Evolutionary conservation across 2,888 invertebrate genomes (phyloP).

Genomic region (Protophormia terraenovae): DNA sequence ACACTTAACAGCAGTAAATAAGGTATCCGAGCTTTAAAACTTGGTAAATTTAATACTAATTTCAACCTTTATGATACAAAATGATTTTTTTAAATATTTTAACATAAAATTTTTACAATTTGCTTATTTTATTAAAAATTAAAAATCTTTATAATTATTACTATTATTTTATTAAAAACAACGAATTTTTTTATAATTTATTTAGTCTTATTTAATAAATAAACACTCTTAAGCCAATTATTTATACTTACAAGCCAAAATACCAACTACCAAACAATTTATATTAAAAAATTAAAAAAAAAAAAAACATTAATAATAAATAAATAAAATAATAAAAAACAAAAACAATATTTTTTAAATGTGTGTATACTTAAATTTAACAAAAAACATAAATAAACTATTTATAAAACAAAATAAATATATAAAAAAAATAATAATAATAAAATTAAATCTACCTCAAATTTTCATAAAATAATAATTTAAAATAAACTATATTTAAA

Average conservation of each 20-base stretch:
- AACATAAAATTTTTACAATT: neutral
- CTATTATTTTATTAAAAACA: slow-evolving; percentile 25
- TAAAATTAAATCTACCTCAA: slow-evolving; percentile 76
- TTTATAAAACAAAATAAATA: slow-evolving; percentile 37
- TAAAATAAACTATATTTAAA: slow-evolving; percentile 70
- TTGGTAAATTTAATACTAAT: too few relatives aligned
- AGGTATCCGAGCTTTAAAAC: too few relatives aligned
- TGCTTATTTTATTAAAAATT: neutral
- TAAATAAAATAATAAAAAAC: too few relatives aligned
- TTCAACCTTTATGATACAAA: neutral
- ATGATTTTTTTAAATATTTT: neutral
- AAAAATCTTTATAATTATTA: too few relatives aligned
- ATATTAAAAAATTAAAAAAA: slow-evolving; percentile 18
- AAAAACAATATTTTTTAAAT: slow-evolving; percentile 59
- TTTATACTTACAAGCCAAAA: slow-evolving; percentile 51
- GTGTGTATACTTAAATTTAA: slow-evolving; percentile 51
- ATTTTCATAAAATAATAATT: slow-evolving; percentile 74
- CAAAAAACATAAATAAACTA: slow-evolving; percentile 47
- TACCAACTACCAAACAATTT: slow-evolving; percentile 34
- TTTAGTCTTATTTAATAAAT: neutral
- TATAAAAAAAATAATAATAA: slow-evolving; percentile 46
- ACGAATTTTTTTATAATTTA: slow-evolving; percentile 28
- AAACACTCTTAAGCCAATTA: slow-evolving; percentile 53
- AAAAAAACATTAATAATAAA: slow-evolving; percentile 19
- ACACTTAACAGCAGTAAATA: too few relatives aligned